Percentiles rank a stretch among this genome's conserved stretches.
phyloP scores from a whole-genome alignment of 92 coral and sea anemone species.

The Phenganax subtilis region DNA sequence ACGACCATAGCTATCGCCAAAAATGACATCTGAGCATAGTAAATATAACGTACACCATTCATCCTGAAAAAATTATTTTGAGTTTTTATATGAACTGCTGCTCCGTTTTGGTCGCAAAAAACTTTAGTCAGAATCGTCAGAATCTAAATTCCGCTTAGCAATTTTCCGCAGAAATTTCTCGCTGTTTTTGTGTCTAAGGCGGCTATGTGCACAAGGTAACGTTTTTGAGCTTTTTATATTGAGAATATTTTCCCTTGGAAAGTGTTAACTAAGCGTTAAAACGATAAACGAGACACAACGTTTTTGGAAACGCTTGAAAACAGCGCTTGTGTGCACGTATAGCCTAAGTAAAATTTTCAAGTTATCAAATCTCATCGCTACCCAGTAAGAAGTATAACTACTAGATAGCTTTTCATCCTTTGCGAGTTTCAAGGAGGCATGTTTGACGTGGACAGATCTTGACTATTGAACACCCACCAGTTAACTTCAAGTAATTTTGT shows the following conservation, averaged over 20 bases:
- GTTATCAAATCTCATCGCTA: too few relatives aligned
- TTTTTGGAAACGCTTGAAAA: too few relatives aligned
- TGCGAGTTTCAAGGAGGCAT: neutral
- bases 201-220: too few relatives aligned
- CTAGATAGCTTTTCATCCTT: neutral
- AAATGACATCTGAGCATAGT: constrained; percentile 11
- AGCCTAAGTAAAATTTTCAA: too few relatives aligned
- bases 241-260: too few relatives aligned
- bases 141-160: too few relatives aligned
- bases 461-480: neutral
- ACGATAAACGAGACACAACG: too few relatives aligned
- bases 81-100: neutral
- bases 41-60: constrained; percentile 24
- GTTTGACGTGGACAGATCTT: neutral
- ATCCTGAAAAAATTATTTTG: neutral
- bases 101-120: neutral
- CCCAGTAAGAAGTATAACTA: neutral
- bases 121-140: neutral
- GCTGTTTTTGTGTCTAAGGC: too few relatives aligned
- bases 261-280: too few relatives aligned
- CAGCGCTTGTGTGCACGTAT: too few relatives aligned
- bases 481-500: constrained; percentile 25
- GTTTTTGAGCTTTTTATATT: too few relatives aligned
- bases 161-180: too few relatives aligned
- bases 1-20: neutral